phyloP scores from a whole-genome alignment of 2,797 vertebrate genomes.

The Megalops cyprinoides region DNA sequence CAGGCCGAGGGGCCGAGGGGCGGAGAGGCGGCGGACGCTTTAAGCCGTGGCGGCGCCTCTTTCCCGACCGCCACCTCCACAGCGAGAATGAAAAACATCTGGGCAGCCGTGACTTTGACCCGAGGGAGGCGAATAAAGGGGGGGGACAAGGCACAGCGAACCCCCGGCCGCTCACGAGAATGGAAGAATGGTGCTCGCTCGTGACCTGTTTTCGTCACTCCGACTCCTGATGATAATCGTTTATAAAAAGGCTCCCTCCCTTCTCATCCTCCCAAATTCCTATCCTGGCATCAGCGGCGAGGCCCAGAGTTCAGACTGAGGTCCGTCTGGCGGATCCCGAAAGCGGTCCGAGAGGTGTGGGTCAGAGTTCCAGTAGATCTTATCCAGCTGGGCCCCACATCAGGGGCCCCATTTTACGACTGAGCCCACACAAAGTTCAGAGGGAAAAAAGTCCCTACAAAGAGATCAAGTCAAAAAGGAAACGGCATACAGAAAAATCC shows the following conservation, averaged over 20 bases:
- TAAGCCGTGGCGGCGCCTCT: not conserved
- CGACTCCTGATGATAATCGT: conserved; percentile 31
- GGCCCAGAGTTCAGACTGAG: too few relatives aligned
- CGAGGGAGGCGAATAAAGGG: too few relatives aligned
- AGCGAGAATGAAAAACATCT: too few relatives aligned
- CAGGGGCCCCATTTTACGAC: not conserved
- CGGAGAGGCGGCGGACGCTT: not conserved
- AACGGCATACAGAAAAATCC: not conserved
- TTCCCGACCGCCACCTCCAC: conserved; percentile 10
- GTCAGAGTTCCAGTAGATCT: not conserved
- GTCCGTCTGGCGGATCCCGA: not conserved
- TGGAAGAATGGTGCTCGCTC: too few relatives aligned
- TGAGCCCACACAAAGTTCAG: not conserved
- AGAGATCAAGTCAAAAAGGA: not conserved
- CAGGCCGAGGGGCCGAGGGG: not conserved
- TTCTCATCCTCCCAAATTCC: conserved; percentile 28
- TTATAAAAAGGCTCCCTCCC: not conserved
- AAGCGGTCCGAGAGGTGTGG: not conserved
- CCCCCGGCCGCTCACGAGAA: too few relatives aligned
- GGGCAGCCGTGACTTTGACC: too few relatives aligned
- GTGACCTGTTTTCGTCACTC: not conserved
- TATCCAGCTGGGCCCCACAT: not conserved
- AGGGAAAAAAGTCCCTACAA: not conserved
- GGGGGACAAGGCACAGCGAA: too few relatives aligned
- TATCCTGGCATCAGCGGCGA: conserved; percentile 15